Percentiles rank a stretch among this genome's conserved stretches.
These are phyloP conservation scores for Bradynema listronoti DNA, from an alignment of 1,140 invertebrate species.

Conservation along the genomic window DNA sequence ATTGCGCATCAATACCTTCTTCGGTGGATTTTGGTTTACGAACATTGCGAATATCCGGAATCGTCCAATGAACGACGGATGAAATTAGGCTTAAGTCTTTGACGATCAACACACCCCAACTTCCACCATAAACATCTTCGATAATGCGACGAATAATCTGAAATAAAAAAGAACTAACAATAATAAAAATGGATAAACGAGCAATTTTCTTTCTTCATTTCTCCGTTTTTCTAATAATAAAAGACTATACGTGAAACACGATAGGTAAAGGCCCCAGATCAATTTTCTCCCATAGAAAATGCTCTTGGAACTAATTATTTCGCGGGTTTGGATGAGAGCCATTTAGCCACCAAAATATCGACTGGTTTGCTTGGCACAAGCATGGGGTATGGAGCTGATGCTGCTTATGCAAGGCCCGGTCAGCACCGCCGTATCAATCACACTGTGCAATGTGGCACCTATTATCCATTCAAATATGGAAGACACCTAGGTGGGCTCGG, in stretches of 20 bases:
- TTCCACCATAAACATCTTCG: conserved; percentile 55
- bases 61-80: conserved; percentile 51
- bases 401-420: no score
- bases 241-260: not conserved
- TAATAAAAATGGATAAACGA: not conserved
- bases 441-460: no score
- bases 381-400: no score
- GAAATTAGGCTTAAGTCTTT: conserved; percentile 45
- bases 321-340: no score
- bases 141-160: conserved; percentile 53
- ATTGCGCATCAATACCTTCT: conserved; percentile 37
- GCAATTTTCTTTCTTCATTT: not conserved
- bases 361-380: no score
- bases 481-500: no score
- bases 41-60: conserved; percentile 43
- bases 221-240: not conserved
- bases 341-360: no score
- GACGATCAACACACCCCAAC: conserved; percentile 53
- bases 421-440: no score
- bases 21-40: not conserved
- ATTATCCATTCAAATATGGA: no score
- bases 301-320: not conserved
- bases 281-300: not conserved
- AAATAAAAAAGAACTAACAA: conserved; percentile 7
- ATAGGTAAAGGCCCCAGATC: not conserved